Evolutionary conservation across 2,113 vertebrate genomes (phyloP), one percentile per base, ranked within the genome.

Genomic region (Xiphophorus hellerii): DNA sequence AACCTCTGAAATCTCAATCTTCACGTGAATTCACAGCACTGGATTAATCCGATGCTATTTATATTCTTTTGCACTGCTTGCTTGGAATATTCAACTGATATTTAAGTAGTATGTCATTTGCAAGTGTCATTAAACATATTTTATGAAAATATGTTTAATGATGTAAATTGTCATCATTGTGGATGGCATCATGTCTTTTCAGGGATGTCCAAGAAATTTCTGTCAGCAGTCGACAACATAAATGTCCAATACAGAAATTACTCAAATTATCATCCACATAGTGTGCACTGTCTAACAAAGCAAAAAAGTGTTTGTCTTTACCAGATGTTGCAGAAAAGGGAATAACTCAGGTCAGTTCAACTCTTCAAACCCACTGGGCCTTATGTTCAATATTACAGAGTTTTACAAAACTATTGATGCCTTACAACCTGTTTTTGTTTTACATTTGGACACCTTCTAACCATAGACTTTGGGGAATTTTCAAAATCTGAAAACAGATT

Each of bases 1-100:
- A 0, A 2, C 76, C 60, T 71, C 27, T 13, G 48, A 76, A 30
- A 71, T 58, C 73, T 81, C 44, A n/a, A 33, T 58, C 51, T 58
- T 10, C 51, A n/a, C 9, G 25, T 25, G 42, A 31, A 39, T 64
- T 31, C 39, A 31, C 33, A 69, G 17, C 58, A 2, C 62, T 10
- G 65, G 10, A 72, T 48, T 66, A 27, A 8, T 20, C 54, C 3
- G 22, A 60, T 62, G 51, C 72, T 29, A 51, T 68, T 31, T 30
- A 31, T 39, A 73, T 58, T 69, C 12, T 25, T 0, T 17, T 62
- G 17, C 1, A 35, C 12, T 39, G 22, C 13, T 35, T 58, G 22
- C 7, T 1, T 54, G 20, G 14, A 5, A 54, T 9, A 54, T 9
- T 25, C 17, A 20, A 25, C 17, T 7, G 17, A 54, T 54, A 22